Percentiles rank a stretch among this genome's conserved stretches.
These are phyloP conservation scores for Pan paniscus DNA, from an alignment of 2,113 vertebrate species.

Conservation along the genomic window DNA sequence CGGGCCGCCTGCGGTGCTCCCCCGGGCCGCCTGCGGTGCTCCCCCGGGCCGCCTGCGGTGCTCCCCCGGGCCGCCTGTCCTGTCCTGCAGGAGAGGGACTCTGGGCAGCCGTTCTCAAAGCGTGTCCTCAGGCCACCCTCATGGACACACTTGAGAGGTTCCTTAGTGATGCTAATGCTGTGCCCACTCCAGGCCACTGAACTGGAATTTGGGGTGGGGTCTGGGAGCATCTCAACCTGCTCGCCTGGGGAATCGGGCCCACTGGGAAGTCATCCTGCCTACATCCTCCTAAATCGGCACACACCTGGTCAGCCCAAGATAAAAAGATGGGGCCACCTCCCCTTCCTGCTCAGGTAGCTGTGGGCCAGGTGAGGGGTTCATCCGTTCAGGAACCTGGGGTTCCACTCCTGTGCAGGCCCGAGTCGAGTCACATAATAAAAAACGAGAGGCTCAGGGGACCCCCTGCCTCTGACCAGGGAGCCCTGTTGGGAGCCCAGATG, in stretches of 20 bases:
- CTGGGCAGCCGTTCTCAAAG: not conserved
- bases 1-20: too few relatives aligned
- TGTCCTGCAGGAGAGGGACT: not conserved
- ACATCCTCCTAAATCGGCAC: not conserved
- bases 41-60: too few relatives aligned
- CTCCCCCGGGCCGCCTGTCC: not conserved
- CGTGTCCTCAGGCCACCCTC: not conserved
- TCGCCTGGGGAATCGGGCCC: not conserved
- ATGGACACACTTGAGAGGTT: too few relatives aligned
- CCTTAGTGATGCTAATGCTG: not conserved
- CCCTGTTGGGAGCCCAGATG: rapidly evolving
- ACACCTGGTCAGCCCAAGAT: rapidly evolving
- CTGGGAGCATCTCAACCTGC: not conserved
- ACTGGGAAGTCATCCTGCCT: not conserved
- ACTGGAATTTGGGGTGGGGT: rapidly evolving
- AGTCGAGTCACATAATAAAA: not conserved
- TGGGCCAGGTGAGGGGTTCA: not conserved
- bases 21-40: not conserved
- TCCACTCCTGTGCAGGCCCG: rapidly evolving
- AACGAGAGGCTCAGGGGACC: not conserved
- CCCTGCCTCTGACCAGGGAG: not conserved
- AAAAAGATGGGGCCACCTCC: rapidly evolving
- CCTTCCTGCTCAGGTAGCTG: not conserved
- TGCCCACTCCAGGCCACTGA: rapidly evolving
- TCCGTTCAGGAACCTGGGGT: not conserved